A percentile compares a stretch with the other conserved stretches of the same genome.
Conservation (phyloP, 2,113 vertebrate genomes). For the Glaucomys volans region DNA sequence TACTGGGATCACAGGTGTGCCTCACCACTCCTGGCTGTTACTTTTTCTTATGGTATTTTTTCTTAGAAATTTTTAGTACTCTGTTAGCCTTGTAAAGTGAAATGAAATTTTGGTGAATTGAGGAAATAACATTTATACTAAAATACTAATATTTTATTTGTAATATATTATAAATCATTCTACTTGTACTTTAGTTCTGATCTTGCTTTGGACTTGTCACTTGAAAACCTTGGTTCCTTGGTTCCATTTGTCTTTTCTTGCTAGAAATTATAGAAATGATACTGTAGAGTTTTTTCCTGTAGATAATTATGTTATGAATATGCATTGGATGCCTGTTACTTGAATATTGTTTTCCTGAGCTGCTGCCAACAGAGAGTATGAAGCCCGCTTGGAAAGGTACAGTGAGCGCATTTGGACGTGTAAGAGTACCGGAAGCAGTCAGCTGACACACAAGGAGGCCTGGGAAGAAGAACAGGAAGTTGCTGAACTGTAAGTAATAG, state of each 20-base stretch:
- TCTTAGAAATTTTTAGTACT: neutral
- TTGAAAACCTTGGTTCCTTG: constrained; percentile 29
- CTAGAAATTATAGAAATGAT: neutral
- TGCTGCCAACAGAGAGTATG: constrained; percentile 92
- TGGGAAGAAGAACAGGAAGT: constrained; percentile 99
- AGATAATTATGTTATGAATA: neutral
- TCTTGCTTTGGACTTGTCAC: neutral
- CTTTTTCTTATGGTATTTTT: neutral
- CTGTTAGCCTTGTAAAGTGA: neutral
- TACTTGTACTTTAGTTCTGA: neutral
- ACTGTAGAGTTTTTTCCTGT: neutral
- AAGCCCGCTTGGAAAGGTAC: constrained; percentile 94
- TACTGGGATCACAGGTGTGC: too few species aligned
- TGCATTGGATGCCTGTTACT: constrained; percentile 25
- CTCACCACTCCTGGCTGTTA: neutral
- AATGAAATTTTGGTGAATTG: constrained; percentile 32
- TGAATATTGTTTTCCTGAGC: constrained; percentile 91
- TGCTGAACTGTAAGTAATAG: constrained; percentile 95
- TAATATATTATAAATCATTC: neutral
- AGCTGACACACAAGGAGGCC: constrained; percentile 98
- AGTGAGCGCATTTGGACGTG: constrained; percentile 97
- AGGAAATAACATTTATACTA: constrained; percentile 18
- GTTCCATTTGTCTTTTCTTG: neutral
- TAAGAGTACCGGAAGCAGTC: constrained; percentile 98
- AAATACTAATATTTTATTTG: neutral